Evolutionary conservation across 1,140 invertebrate genomes (phyloP).

Genomic region (Bombus sibiricus): DNA sequence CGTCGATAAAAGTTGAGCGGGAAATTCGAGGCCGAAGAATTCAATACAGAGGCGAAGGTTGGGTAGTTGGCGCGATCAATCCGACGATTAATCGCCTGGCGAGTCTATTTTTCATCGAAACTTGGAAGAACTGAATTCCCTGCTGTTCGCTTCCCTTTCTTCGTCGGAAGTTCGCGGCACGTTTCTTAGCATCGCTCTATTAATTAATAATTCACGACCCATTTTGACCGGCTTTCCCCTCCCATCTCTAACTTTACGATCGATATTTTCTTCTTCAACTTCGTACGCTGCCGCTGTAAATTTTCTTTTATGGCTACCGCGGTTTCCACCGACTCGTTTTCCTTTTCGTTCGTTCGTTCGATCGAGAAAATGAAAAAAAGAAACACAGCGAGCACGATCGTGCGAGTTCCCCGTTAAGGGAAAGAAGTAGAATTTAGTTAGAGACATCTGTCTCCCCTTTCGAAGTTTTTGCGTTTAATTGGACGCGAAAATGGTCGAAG

Average conservation of each 20-base stretch:
- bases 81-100: constrained; percentile 34
- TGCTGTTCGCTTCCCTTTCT: not conserved
- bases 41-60: constrained; percentile 24
- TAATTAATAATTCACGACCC: constrained; percentile 52
- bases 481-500: constrained; percentile 1
- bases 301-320: constrained; percentile 30
- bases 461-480: constrained; percentile 34
- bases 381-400: not conserved
- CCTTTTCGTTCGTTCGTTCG: not conserved
- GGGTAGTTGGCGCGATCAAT: constrained; percentile 27
- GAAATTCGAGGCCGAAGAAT: constrained; percentile 32
- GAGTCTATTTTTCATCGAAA: constrained; percentile 51
- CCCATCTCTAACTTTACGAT: not conserved
- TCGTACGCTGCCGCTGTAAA: constrained; percentile 19
- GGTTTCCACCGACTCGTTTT: not conserved
- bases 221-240: not conserved
- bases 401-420: not conserved
- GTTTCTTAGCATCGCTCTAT: constrained; percentile 48
- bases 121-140: constrained; percentile 16
- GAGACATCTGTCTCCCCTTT: not conserved
- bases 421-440: constrained; percentile 17
- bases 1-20: constrained; percentile 36
- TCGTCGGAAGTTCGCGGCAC: not conserved
- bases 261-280: constrained; percentile 21
- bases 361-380: not conserved